These are phyloP conservation scores for Hypomecis punctinalis DNA, from an alignment of 2,888 invertebrate genomes.

Conservation along the genomic window DNA sequence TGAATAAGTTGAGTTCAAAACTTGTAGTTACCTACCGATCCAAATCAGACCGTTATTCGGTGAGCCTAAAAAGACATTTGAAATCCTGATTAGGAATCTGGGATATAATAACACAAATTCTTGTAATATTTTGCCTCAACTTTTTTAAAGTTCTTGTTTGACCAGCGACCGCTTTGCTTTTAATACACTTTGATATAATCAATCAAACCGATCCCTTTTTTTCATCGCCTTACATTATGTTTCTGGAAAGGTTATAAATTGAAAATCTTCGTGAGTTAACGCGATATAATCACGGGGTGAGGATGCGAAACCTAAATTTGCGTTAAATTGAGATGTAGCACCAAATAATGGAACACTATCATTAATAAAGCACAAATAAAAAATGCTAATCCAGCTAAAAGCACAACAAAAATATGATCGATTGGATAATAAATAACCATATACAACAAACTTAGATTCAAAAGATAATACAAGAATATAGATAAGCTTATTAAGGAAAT, in stretches of 20 bases:
- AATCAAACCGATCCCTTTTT: constrained; percentile 55
- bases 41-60: too few species aligned
- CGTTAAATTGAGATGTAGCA: constrained; percentile 60
- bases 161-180: constrained; percentile 27
- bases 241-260: constrained; percentile 64
- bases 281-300: constrained; percentile 60
- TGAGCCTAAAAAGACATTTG: too few species aligned
- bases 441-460: constrained; percentile 2
- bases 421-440: constrained; percentile 14
- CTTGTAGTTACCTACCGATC: too few species aligned
- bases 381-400: constrained; percentile 12
- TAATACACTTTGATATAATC: constrained; percentile 50
- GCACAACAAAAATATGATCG: constrained; percentile 6
- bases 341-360: constrained; percentile 24
- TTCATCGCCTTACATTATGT: constrained; percentile 53
- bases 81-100: neutral
- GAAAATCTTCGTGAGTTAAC: constrained; percentile 56
- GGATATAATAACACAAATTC: neutral
- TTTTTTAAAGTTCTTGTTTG: constrained; percentile 31
- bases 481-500: constrained; percentile 10
- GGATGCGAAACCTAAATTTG: constrained; percentile 58
- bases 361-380: constrained; percentile 10
- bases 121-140: constrained; percentile 12
- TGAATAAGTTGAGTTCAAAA: too few species aligned
- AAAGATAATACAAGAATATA: constrained; percentile 8